Conservation (phyloP, 2,113 vertebrate species). For the Heterocephalus glaber region DNA sequence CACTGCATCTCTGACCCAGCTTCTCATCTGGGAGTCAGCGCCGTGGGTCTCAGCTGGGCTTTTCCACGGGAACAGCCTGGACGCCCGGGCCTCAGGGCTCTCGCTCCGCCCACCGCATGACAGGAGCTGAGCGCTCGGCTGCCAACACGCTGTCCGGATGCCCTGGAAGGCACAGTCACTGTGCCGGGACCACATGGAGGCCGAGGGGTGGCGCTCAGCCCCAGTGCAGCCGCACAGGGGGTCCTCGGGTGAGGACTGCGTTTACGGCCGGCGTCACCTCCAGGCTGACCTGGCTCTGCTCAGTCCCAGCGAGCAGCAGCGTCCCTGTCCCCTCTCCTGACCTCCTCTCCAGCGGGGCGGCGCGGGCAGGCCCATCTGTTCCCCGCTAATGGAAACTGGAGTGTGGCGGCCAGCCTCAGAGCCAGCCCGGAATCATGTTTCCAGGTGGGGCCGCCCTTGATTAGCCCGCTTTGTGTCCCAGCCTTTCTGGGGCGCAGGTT, state of each 20-base stretch:
- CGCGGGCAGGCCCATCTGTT: not conserved
- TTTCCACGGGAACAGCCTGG: not conserved
- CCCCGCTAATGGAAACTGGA: conserved; percentile 57
- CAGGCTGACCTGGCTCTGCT: no score
- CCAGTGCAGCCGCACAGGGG: not conserved
- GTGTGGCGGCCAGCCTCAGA: not conserved
- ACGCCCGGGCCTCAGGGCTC: rapidly evolving
- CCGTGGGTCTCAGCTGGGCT: no score
- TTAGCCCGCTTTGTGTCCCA: not conserved
- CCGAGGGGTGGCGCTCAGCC: not conserved
- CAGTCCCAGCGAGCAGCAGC: not conserved
- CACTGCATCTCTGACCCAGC: rapidly evolving
- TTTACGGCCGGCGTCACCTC: not conserved
- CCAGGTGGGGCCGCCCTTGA: conserved; percentile 25
- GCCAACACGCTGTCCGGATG: not conserved
- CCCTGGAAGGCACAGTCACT: rapidly evolving
- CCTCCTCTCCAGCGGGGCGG: not conserved
- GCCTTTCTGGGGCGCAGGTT: conserved; percentile 4
- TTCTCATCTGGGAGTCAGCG: not conserved
- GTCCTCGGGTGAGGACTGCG: not conserved
- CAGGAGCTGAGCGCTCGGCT: no score
- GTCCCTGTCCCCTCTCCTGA: not conserved
- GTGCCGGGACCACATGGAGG: no score
- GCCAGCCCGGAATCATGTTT: conserved; percentile 25
- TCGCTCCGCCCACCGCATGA: not conserved